Conservation (phyloP, 2,888 invertebrate species). For the Apoda limacodes region DNA sequence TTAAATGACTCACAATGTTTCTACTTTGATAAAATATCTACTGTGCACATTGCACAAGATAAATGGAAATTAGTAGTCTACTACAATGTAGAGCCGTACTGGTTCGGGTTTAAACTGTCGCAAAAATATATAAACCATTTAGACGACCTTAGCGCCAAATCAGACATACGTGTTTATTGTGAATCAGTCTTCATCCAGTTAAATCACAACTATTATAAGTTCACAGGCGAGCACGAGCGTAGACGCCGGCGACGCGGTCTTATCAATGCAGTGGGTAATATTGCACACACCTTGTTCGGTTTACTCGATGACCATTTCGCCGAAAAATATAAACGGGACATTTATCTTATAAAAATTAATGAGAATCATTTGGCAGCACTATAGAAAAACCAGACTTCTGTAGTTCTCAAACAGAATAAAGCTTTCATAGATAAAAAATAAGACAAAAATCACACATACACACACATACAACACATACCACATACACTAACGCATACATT, state of each 20-base stretch:
- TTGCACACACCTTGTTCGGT: slow-evolving; percentile 13
- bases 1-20: slow-evolving; percentile 4
- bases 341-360: no score
- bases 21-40: slow-evolving; percentile 7
- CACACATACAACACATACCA: no score
- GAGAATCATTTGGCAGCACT: no score
- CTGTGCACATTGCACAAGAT: slow-evolving; percentile 5
- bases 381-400: no score
- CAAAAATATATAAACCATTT: slow-evolving; percentile 8
- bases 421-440: no score
- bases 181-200: slow-evolving; percentile 11
- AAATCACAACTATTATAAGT: slow-evolving; percentile 9
- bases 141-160: slow-evolving; percentile 1
- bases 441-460: no score
- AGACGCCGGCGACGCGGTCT: slow-evolving; percentile 8
- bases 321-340: no score
- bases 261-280: no score
- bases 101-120: slow-evolving; percentile 7
- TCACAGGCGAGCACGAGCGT: no score
- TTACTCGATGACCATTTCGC: slow-evolving; percentile 15
- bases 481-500: no score
- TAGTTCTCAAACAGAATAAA: no score
- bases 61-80: slow-evolving; percentile 15
- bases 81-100: slow-evolving; percentile 13
- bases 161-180: slow-evolving; percentile 6